phyloP scores from a whole-genome alignment of 2,888 invertebrate genomes.

The Matsumyia berberina region DNA sequence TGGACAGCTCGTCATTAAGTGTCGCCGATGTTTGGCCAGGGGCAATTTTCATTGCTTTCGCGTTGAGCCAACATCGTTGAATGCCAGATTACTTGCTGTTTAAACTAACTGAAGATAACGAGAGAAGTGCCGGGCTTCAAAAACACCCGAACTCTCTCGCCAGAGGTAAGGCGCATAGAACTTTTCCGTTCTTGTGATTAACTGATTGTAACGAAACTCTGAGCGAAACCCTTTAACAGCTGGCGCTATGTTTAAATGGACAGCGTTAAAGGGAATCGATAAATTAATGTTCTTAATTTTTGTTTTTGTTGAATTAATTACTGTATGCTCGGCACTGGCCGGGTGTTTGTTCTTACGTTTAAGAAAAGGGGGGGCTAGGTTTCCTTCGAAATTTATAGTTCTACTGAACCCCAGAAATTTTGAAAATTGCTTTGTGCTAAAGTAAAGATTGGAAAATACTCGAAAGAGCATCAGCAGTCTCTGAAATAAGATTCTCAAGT shows the following conservation, averaged over 20 bases:
- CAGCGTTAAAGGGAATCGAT: neutral
- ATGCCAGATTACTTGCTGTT: neutral
- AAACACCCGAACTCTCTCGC: slow-evolving; percentile 18
- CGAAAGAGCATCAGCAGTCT: too few relatives aligned
- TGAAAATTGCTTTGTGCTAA: too few relatives aligned
- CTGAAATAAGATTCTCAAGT: too few relatives aligned
- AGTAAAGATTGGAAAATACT: too few relatives aligned
- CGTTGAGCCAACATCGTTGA: neutral
- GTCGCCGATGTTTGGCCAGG: neutral
- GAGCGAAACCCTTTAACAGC: neutral
- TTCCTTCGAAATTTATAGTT: too few relatives aligned
- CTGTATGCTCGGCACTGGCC: too few relatives aligned
- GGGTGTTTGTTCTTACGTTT: too few relatives aligned
- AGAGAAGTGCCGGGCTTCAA: slow-evolving; percentile 14
- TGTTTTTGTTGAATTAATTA: too few relatives aligned
- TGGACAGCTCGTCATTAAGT: neutral
- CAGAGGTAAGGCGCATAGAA: neutral
- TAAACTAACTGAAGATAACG: neutral
- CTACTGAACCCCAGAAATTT: too few relatives aligned
- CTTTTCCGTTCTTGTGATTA: neutral
- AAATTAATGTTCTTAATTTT: neutral
- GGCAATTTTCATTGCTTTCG: neutral
- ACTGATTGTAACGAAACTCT: slow-evolving; percentile 20
- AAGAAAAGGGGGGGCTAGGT: too few relatives aligned
- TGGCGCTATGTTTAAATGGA: neutral